phyloP scores from a whole-genome alignment of 2,113 vertebrate species.

The Mustela lutreola region DNA sequence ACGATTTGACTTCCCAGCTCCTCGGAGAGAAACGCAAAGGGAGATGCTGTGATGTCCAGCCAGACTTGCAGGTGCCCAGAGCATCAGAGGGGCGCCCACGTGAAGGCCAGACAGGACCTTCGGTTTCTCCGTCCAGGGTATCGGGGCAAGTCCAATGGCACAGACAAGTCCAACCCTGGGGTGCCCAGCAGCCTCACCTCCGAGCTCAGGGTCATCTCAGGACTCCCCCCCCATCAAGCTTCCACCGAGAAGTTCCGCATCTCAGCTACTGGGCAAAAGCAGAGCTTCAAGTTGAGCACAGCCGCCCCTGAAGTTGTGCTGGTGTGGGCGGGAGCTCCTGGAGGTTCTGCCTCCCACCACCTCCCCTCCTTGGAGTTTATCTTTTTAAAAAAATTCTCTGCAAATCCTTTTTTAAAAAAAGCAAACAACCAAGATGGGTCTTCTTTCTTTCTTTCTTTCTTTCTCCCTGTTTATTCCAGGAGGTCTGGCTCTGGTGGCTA shows the following conservation, averaged over 20 bases:
- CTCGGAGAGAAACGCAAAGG: neutral
- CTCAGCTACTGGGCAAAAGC: too few species aligned
- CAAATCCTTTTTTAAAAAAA: constrained; percentile 35
- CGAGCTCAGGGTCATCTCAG: neutral
- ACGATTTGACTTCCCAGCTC: fast-evolving
- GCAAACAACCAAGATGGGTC: neutral
- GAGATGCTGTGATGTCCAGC: fast-evolving
- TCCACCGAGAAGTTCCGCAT: neutral
- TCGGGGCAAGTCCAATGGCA: fast-evolving
- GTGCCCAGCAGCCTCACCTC: neutral
- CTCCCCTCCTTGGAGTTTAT: neutral
- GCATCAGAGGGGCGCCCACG: fast-evolving
- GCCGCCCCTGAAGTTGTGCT: fast-evolving
- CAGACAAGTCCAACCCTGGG: fast-evolving
- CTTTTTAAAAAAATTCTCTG: constrained; percentile 43
- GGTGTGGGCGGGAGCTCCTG: neutral
- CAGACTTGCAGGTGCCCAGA: fast-evolving
- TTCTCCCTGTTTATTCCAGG: neutral
- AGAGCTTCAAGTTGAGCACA: fast-evolving
- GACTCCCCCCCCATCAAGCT: too few species aligned
- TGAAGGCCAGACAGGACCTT: neutral
- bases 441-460: neutral
- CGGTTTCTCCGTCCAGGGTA: fast-evolving
- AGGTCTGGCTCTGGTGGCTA: constrained; percentile 75
- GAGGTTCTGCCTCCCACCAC: neutral